Percentiles rank a stretch among this genome's conserved stretches.
Evolutionary conservation across 1,140 invertebrate species (phyloP).

Genomic region (Bathynomus jamesi): DNA sequence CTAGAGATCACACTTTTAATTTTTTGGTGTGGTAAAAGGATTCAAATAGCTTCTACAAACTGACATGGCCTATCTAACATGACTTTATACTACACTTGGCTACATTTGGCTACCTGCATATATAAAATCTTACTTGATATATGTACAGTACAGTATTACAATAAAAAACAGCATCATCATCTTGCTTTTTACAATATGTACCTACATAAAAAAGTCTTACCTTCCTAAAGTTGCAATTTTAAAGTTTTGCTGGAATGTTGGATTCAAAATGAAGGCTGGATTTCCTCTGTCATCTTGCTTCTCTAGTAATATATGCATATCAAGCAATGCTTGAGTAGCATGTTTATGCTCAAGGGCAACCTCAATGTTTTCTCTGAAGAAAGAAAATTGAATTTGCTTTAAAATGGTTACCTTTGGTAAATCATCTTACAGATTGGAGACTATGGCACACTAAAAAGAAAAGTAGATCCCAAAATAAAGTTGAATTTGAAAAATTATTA

Average conservation of each 20-base stretch:
- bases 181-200: neutral
- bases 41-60: slow-evolving; percentile 58
- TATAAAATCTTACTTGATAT: neutral
- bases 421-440: too few species aligned
- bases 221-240: slow-evolving; percentile 24
- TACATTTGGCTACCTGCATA: neutral
- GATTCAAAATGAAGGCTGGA: slow-evolving; percentile 17
- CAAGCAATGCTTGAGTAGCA: slow-evolving; percentile 15
- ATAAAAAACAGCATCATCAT: neutral
- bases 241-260: slow-evolving; percentile 27
- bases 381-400: too few species aligned
- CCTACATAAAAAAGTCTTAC: slow-evolving; percentile 12
- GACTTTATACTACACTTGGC: neutral
- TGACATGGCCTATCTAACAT: neutral
- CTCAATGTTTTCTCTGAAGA: slow-evolving; percentile 47
- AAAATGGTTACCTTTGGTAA: too few species aligned
- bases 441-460: too few species aligned
- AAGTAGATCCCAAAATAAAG: too few species aligned
- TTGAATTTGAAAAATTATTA: too few species aligned
- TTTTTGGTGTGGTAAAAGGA: too few species aligned
- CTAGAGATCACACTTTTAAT: too few species aligned
- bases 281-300: slow-evolving; percentile 22
- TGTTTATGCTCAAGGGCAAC: slow-evolving; percentile 26
- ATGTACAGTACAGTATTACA: neutral
- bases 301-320: slow-evolving; percentile 33